Conservation (phyloP, 2,113 vertebrate genomes). For the Nerophis ophidion region DNA sequence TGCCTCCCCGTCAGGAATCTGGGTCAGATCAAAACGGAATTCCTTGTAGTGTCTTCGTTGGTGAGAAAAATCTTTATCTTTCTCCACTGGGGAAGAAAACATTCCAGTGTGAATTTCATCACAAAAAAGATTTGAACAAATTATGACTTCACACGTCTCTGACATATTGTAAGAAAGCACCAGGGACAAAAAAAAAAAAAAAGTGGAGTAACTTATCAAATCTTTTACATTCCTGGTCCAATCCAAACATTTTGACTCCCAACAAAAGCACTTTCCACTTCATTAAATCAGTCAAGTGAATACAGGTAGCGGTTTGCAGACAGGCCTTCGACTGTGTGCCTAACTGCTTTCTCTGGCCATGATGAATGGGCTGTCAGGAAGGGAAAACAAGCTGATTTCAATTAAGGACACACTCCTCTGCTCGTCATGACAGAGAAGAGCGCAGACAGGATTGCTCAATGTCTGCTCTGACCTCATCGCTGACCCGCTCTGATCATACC, state of each 20-base stretch:
- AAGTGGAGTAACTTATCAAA: conserved; percentile 60
- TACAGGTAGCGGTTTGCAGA: conserved; percentile 70
- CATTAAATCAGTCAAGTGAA: conserved; percentile 73
- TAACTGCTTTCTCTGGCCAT: conserved; percentile 65
- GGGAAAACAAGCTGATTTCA: conserved; percentile 81
- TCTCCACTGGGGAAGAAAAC: conserved; percentile 81
- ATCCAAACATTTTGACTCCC: conserved; percentile 73
- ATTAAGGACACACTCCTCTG: conserved; percentile 74
- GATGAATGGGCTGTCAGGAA: conserved; percentile 84
- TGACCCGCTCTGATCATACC: conserved; percentile 35
- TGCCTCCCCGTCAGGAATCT: conserved; percentile 92
- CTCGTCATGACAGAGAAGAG: conserved; percentile 69
- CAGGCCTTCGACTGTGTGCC: conserved; percentile 69
- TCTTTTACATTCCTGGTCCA: conserved; percentile 61
- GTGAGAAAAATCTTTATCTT: conserved; percentile 97
- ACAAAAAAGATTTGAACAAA: conserved; percentile 18
- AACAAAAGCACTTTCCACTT: conserved; percentile 73
- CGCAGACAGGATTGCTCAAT: conserved; percentile 58
- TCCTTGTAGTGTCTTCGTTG: conserved; percentile 96
- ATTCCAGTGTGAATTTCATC: conserved; percentile 34
- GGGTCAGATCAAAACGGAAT: conserved; percentile 96
- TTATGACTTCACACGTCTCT: conserved; percentile 36
- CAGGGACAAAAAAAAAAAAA: conserved; percentile 34
- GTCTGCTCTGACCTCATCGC: conserved; percentile 55
- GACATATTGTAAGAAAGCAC: conserved; percentile 36